Conservation (phyloP, 2,797 vertebrate species). For the Acipenser oxyrinchus region DNA sequence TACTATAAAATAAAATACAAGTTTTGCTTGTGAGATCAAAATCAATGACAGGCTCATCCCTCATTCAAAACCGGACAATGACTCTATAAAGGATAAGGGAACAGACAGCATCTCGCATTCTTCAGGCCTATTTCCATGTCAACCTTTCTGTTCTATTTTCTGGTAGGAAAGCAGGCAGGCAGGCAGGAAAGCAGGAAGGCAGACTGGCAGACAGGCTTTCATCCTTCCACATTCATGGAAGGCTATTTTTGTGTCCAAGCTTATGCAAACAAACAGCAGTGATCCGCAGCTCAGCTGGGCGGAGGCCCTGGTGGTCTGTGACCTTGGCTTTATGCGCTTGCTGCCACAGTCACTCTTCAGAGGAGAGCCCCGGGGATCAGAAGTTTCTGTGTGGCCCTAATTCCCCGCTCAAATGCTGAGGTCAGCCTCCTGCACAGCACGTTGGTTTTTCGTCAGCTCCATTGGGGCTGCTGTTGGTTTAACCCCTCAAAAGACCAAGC, state of each 20-base stretch:
- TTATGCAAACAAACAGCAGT: constrained; percentile 75
- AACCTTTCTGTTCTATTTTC: constrained; percentile 34
- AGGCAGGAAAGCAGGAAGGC: constrained; percentile 10
- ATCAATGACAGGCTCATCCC: constrained; percentile 59
- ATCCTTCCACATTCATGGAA: constrained; percentile 55
- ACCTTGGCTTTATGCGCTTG: constrained; percentile 59
- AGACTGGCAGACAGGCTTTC: constrained; percentile 35
- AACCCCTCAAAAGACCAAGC: no score
- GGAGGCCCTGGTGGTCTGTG: constrained; percentile 55
- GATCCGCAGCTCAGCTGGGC: constrained; percentile 45
- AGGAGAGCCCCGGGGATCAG: constrained; percentile 46
- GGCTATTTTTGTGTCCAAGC: constrained; percentile 60
- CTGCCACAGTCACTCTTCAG: constrained; percentile 41
- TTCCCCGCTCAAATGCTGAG: constrained; percentile 1
- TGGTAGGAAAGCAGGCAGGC: constrained; percentile 5
- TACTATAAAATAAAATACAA: constrained; percentile 8
- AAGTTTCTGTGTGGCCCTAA: constrained; percentile 44
- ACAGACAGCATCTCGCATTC: constrained; percentile 13
- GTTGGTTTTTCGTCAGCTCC: constrained; percentile 12
- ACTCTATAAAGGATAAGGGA: constrained; percentile 9
- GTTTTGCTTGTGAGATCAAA: constrained; percentile 19
- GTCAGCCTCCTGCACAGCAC: background rate
- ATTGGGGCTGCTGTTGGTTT: no score
- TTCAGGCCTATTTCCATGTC: constrained; percentile 56
- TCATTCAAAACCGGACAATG: constrained; percentile 42